Base-by-base conservation (phyloP, 92 coral and sea anemone species). In the Phenganax stokvisi region DNA sequence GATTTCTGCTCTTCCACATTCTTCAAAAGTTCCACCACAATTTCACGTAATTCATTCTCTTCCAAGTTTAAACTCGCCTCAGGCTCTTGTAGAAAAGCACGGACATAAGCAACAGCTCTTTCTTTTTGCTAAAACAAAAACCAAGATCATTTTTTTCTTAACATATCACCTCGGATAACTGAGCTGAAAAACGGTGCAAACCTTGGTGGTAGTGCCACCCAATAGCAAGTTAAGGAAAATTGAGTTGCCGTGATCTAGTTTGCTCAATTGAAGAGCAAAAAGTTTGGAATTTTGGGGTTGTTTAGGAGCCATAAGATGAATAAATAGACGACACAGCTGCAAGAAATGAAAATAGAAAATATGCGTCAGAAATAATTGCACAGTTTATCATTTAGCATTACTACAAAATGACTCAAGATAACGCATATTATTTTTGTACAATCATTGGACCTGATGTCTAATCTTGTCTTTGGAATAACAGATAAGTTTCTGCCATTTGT, bases 181-280 rank as follows among this genome's bases (percentile, higher is more conserved):
- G 47, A 37, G 27, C 27, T 59, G 65, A 59, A 59, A 20, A 13
- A 59, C 65, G 30, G 1, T 51, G 6, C 75, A 44, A 83, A 93
- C 98, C 97, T 93, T 93, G 57, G 94, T 86, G 30, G 92, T 93
- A 5, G 92, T 92, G 58, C 86, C 89, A 52, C 89, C 87, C 11
- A 85, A 83, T 75, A 92, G 67, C 63, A 93, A 83, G 53, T 85
- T 55, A 12, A 85, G 82, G 17, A 91, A 75, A 29, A 93, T 73
- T 77, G 90, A 90, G 76, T 85, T 87, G 60, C 92, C 93, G 20
- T 87, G 98, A 8, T 87, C 87, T 29, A 89, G 89, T 55, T 90
- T 76, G 25, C 79, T 84, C 57, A 93, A 78, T 64, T 89, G 93
- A 0, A 91, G 87, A n/a, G 87, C 97, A 70, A 89, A 93, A 57